Percentiles rank a stretch among this genome's conserved stretches.
Evolutionary conservation across 2,797 vertebrate genomes (phyloP).

Genomic region (Urosaurus nigricauda): DNA sequence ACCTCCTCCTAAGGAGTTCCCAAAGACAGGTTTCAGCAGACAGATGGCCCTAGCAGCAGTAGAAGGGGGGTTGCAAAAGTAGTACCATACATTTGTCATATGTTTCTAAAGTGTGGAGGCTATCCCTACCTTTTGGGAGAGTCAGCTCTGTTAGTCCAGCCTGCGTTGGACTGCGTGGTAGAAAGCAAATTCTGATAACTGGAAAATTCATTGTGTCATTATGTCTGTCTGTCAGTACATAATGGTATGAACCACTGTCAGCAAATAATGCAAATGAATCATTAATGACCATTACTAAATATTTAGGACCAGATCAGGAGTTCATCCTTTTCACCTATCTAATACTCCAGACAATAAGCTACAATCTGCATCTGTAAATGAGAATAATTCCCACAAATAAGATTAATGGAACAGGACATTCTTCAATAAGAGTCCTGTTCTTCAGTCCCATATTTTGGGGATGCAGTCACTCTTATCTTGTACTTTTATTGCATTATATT

Average conservation of each 20-base stretch:
- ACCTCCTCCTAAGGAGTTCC: too few species aligned
- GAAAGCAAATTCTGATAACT: background rate
- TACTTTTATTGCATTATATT: background rate
- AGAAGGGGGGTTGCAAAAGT: too few species aligned
- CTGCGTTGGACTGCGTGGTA: too few species aligned
- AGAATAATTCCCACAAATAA: background rate
- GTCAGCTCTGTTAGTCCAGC: background rate
- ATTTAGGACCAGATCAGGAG: background rate
- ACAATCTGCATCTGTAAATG: background rate
- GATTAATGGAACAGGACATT: background rate
- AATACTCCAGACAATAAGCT: background rate
- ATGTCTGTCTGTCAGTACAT: background rate
- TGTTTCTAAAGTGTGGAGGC: too few species aligned
- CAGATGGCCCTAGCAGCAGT: too few species aligned
- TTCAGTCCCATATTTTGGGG: too few species aligned
- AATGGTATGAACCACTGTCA: background rate
- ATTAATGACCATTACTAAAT: background rate
- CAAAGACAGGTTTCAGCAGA: too few species aligned
- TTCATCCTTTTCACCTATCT: background rate
- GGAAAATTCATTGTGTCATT: background rate
- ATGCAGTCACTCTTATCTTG: background rate
- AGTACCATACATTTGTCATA: too few species aligned
- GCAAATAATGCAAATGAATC: background rate
- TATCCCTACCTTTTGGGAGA: too few species aligned
- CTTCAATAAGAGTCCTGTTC: background rate